Percentiles rank a stretch among this genome's conserved stretches.
These are phyloP conservation scores for Cantharis lateralis DNA, from an alignment of 2,888 invertebrate genomes.

Conservation along the genomic window DNA sequence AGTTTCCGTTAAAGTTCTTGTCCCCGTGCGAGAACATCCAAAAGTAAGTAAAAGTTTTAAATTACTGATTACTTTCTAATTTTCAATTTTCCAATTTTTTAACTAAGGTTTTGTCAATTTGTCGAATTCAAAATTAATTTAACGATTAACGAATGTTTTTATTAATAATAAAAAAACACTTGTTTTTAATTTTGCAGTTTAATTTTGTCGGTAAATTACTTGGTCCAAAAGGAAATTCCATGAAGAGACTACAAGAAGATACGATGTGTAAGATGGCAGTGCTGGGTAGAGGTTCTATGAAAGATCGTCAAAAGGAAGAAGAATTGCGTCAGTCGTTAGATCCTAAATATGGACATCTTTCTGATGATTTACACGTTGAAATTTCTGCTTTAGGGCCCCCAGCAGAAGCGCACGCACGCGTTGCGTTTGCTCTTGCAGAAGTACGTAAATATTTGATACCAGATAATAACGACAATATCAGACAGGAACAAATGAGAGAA, in stretches of 20 bases:
- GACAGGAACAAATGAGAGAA: slow-evolving; percentile 84
- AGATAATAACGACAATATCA: slow-evolving; percentile 79
- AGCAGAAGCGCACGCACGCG: slow-evolving; percentile 82
- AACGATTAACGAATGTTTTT: no score
- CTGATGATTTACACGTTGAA: slow-evolving; percentile 88
- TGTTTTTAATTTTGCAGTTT: slow-evolving; percentile 68
- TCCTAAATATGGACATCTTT: slow-evolving; percentile 85
- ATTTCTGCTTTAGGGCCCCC: slow-evolving; percentile 86
- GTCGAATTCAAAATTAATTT: no score
- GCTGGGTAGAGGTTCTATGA: slow-evolving; percentile 89
- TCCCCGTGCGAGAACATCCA: slow-evolving; percentile 74
- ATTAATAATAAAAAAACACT: no score
- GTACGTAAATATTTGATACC: slow-evolving; percentile 76
- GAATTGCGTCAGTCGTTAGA: slow-evolving; percentile 78
- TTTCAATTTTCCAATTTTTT: no score
- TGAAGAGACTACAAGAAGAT: slow-evolving; percentile 91
- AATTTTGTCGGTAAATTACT: slow-evolving; percentile 94
- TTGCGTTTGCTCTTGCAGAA: slow-evolving; percentile 84
- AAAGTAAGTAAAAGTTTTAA: slow-evolving; percentile 59
- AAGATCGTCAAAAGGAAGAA: slow-evolving; percentile 83
- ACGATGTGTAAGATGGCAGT: slow-evolving; percentile 96
- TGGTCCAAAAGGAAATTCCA: slow-evolving; percentile 91
- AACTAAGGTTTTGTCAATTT: no score
- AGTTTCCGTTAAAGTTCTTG: slow-evolving; percentile 73
- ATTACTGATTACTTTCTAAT: neutral